Base-by-base conservation (phyloP, 2,888 invertebrate species). In the Plebejus argus region DNA sequence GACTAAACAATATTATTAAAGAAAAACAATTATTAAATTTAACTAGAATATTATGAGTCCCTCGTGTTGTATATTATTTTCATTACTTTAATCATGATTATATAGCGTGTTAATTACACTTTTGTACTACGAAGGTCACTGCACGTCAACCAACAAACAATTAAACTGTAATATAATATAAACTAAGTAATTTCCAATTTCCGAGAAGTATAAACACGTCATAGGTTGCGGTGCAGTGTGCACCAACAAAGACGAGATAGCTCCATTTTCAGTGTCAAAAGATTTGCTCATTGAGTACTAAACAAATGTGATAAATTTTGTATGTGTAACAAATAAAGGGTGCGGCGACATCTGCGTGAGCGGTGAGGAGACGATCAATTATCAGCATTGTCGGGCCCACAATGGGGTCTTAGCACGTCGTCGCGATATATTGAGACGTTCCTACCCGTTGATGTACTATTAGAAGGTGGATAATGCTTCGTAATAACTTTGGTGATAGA, bases 291-390 rank as follows among this genome's bases (percentile, higher is more conserved):
- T 87, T 83, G 83, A 83, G 83, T 85, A 87, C 86, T 86, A 87
- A 87, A 88, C 87, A 87, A 87, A 84, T 83, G 85, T 87, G 85
- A 86, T 87, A 86, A 86, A 89, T 86, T 88, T 86, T 84, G 87
- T 86, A 86, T 86, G 80, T 80, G 82, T 83, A 82, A 85, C 86
- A 86, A 87, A 89, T 86, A 86, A 88, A 88, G 87, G 87, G 86
- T 87, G 88, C 86, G 88, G 86, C 86, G 85, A 85, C 92, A 91
- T 92, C 91, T 92, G 92, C 87, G 86, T 86, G 87, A 86, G 84
- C 66, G 66, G 66, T 66, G 82, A 83, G 85, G 88, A 86, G 86
- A 84, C 89, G 89, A 93, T 93, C 92, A 92, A 93, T 93, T 93
- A 93, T 90, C 85, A 84, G 84, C 82, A 90, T 93, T 93, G 93